These are phyloP conservation scores for Spheniscus humboldti DNA, from an alignment of 2,797 vertebrate genomes.

Conservation along the genomic window DNA sequence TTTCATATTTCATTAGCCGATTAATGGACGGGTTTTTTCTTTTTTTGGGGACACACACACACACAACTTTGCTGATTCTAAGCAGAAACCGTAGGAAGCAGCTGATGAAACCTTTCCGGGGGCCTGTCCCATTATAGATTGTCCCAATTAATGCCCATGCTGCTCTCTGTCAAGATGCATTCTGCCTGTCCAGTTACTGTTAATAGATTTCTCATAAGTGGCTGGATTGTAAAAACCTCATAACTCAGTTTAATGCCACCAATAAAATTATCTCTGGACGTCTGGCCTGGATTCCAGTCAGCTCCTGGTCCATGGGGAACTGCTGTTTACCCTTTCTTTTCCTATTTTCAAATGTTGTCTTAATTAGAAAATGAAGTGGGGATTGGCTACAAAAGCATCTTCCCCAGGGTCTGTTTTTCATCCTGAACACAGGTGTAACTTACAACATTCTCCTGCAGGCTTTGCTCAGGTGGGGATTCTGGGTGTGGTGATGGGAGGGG, in stretches of 20 bases:
- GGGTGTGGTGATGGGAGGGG: background rate
- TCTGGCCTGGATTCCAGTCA: slow-evolving; percentile 70
- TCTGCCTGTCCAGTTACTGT: slow-evolving; percentile 80
- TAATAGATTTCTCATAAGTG: slow-evolving; percentile 85
- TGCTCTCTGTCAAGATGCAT: slow-evolving; percentile 74
- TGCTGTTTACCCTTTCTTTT: slow-evolving; percentile 39
- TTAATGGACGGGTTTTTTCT: slow-evolving; percentile 75
- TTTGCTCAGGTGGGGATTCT: background rate
- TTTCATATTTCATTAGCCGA: slow-evolving; percentile 87
- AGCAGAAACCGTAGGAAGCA: slow-evolving; percentile 72
- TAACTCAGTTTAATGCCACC: slow-evolving; percentile 81
- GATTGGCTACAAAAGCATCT: background rate
- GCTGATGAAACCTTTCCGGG: slow-evolving; percentile 67
- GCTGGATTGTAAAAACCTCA: slow-evolving; percentile 80
- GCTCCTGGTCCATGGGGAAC: background rate
- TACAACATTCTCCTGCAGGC: background rate
- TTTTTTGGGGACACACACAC: slow-evolving; percentile 14
- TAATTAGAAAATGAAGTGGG: background rate
- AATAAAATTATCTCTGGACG: slow-evolving; percentile 77
- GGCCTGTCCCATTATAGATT: slow-evolving; percentile 72
- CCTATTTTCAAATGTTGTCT: background rate
- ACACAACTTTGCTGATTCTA: slow-evolving; percentile 75
- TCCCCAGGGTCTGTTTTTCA: background rate
- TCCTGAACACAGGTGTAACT: background rate
- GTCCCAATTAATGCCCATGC: slow-evolving; percentile 83